Base-by-base conservation (phyloP, 2,888 invertebrate species). In the Ophioninae sp. region DNA sequence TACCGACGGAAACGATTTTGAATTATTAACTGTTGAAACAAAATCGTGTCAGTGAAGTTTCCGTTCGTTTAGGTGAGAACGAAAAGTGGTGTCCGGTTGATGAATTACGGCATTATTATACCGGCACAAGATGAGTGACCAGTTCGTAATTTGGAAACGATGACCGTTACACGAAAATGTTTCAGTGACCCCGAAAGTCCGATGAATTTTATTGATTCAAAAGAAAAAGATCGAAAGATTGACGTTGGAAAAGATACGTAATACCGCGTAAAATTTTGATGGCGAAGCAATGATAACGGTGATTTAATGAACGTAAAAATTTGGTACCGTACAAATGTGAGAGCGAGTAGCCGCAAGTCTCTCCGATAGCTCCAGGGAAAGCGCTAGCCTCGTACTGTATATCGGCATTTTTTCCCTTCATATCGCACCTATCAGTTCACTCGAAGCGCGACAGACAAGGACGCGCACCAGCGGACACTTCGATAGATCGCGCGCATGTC, bases 401-500 rank as follows among this genome's bases (percentile, higher is more conserved):
- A 83, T 80, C 72, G 50, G 59, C 56, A 65, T 70, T 59, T 59
- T 67, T 56, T 79, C 72, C 72, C 41, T 73, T 59, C 39, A 30
- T 78, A 73, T 77, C 68, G 64, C 76, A 57, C 50, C 72, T 72
- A 70, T 79, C 72, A 44, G 65, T 79, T 73, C n/a, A 56, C 65
- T 30, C 37, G 39, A 57, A 50, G 23, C 56, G 59, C 73, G 41
- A 30, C 64, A 70, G 70, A 79, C 78, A 59, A 59, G 57, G 72
- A 57, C 56, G 76, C 41, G 44, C 56, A 57, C 44, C 57, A 70
- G 75, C 1, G 61, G 73, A 82, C 39, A 75, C 61, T 56, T 59
- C 74, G 41, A 64, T 44, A 20, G 85, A 84, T 85, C 86, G 87
- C 87, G 86, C 87, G 89, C 85, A 83, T 81, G 83, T 89, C 89